Conservation (phyloP, 1,140 invertebrate species). For the Chymomyza costata region DNA sequence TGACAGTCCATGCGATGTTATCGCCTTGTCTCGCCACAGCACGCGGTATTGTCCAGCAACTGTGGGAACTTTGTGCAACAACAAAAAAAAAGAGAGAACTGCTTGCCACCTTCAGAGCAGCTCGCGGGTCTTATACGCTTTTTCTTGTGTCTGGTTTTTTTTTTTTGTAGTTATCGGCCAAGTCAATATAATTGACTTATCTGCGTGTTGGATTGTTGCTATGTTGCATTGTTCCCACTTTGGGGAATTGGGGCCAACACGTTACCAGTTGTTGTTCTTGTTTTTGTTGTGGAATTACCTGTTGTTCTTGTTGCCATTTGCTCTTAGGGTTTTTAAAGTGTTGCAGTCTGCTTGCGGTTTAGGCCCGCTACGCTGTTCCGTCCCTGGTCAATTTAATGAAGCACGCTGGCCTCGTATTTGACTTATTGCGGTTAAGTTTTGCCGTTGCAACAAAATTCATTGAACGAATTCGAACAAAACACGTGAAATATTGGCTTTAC, state of each 20-base stretch:
- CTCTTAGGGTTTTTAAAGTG: background rate
- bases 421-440: slow-evolving; percentile 60
- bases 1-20: slow-evolving; percentile 63
- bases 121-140: too few species aligned
- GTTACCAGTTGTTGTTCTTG: slow-evolving; percentile 9
- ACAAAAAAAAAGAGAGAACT: slow-evolving; percentile 13
- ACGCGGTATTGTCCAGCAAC: slow-evolving; percentile 47
- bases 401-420: slow-evolving; percentile 67
- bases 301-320: slow-evolving; percentile 7
- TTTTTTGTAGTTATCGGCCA: slow-evolving; percentile 48
- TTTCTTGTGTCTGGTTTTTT: slow-evolving; percentile 32
- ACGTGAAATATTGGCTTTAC: slow-evolving; percentile 68
- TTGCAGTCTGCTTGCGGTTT: slow-evolving; percentile 21
- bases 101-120: slow-evolving; percentile 57
- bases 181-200: slow-evolving; percentile 72
- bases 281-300: slow-evolving; percentile 4
- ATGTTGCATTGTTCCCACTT: slow-evolving; percentile 57
- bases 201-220: slow-evolving; percentile 24
- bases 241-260: slow-evolving; percentile 29
- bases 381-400: slow-evolving; percentile 54
- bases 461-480: slow-evolving; percentile 47
- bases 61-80: slow-evolving; percentile 48
- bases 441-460: slow-evolving; percentile 40
- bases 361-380: slow-evolving; percentile 39
- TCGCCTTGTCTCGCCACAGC: too few species aligned